Evolutionary conservation across 2,888 invertebrate genomes (phyloP), one percentile per base, ranked within the genome.

Genomic region (Lasioglossum figueresi): DNA sequence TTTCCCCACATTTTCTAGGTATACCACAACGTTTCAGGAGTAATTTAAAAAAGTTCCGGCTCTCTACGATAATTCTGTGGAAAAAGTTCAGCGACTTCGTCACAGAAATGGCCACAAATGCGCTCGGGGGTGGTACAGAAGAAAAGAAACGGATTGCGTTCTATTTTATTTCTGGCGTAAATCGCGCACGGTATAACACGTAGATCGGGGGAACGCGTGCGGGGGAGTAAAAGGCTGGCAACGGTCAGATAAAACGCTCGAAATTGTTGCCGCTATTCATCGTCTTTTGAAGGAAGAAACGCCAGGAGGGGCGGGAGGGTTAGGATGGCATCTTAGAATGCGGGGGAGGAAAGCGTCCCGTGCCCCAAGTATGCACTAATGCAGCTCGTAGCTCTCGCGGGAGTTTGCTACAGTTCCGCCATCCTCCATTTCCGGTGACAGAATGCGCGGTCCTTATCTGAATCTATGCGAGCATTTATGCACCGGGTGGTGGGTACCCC

Each of bases 321-420:
- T 56, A n/a, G 77, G 68, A 27, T 40, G 87, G 86, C 87, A 87
- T 90, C 88, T 90, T 76, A 90, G 92, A 92, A 92, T 93, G 90
- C 87, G 80, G 79, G 56, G 77, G 83, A 74, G 80, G 80, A 72
- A 82, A 19, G 70, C 72, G 81, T 63, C 73, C 70, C 82, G 77
- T 79, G 86, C 88, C 82, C 85, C 90, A 88, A 93, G 92, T 92
- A 94, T 94, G 92, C 92, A 80, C 87, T 93, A 93, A 93, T 93
- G 93, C 91, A 92, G 89, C 93, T 93, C 91, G 92, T 93, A 93
- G 89, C 91, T 93, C 90, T 93, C 84, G 88, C 85, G 88, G 84
- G 88, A 90, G 86, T 87, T 88, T 84, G 87, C 88, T 88, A 88
- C 88, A 88, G 90, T 88, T 92, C 88, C 91, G 88, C 88, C 86